Percentiles rank a stretch among this genome's conserved stretches.
Conservation (phyloP, 2,888 invertebrate genomes). For the Biston stratarius region DNA sequence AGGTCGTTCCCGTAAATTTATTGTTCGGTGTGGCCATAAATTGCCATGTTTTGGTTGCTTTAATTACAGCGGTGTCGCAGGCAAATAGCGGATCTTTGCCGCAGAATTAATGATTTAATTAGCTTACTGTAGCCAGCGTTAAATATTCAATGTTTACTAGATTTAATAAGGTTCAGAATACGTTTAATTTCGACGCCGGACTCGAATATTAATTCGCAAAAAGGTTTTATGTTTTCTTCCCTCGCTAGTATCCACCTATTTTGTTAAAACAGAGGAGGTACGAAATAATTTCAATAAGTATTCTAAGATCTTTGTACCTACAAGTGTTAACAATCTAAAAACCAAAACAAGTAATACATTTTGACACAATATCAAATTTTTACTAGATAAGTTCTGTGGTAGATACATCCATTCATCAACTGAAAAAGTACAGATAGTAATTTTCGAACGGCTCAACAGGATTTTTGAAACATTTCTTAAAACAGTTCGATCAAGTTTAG, state of each 20-base stretch:
- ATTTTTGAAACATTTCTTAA: too few relatives aligned
- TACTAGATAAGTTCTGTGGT: too few relatives aligned
- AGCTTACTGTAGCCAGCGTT: slow-evolving; percentile 33
- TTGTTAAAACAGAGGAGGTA: not conserved
- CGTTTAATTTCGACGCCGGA: slow-evolving; percentile 10
- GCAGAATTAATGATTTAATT: slow-evolving; percentile 63
- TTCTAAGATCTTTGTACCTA: too few relatives aligned
- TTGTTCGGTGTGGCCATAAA: slow-evolving; percentile 66
- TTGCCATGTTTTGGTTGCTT: slow-evolving; percentile 64
- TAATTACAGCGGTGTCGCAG: slow-evolving; percentile 63
- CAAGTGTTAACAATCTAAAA: too few relatives aligned
- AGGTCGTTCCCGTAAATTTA: slow-evolving; percentile 58
- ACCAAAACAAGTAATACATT: too few relatives aligned
- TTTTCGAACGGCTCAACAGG: too few relatives aligned
- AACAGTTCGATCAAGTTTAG: too few relatives aligned
- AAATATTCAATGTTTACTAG: slow-evolving; percentile 34
- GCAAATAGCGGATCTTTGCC: slow-evolving; percentile 56
- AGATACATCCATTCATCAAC: too few relatives aligned
- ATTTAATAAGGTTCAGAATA: slow-evolving; percentile 33
- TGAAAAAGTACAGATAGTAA: too few relatives aligned
- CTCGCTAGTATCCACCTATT: not conserved
- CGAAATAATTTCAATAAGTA: not conserved
- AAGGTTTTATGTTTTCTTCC: not conserved
- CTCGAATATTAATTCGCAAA: slow-evolving; percentile 4
- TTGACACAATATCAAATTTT: too few relatives aligned